phyloP scores from a whole-genome alignment of 2,888 invertebrate species.

The Drosophila birchii region DNA sequence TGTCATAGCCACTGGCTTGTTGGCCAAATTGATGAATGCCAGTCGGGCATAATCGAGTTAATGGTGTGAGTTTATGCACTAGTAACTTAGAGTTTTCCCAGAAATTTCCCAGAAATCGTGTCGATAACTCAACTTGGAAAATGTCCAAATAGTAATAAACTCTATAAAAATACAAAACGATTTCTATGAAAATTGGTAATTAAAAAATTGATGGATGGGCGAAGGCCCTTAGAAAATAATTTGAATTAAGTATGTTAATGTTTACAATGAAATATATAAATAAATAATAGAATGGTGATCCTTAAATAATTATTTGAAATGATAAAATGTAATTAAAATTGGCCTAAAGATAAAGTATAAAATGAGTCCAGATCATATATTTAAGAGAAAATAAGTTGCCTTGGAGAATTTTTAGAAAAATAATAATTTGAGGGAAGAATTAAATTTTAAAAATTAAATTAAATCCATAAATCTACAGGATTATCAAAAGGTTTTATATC shows the following conservation, averaged over 20 bases:
- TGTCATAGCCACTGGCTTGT: conserved; percentile 11
- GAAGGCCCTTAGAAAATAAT: too few species aligned
- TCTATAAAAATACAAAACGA: neutral
- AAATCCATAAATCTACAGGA: neutral
- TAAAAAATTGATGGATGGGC: neutral
- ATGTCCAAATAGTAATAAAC: conserved; percentile 10
- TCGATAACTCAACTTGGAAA: conserved; percentile 15
- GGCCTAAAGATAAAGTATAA: neutral
- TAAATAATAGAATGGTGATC: too few species aligned
- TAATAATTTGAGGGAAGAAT: neutral
- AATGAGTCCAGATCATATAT: neutral
- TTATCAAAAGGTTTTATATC: too few species aligned
- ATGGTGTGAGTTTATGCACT: conserved; percentile 7
- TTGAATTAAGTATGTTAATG: too few species aligned
- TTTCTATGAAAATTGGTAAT: neutral
- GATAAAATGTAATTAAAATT: neutral
- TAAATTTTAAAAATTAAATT: too few species aligned
- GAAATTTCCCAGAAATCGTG: neutral
- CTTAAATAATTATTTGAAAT: neutral
- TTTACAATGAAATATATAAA: too few species aligned
- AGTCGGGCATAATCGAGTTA: conserved; percentile 1
- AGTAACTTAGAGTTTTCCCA: neutral
- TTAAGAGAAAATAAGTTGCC: too few species aligned
- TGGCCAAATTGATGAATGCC: conserved; percentile 7
- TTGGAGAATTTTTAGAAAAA: neutral